A percentile compares a stretch with the other conserved stretches of the same genome.
phyloP scores from a whole-genome alignment of 2,113 vertebrate species.

The Madoqua kirkii region DNA sequence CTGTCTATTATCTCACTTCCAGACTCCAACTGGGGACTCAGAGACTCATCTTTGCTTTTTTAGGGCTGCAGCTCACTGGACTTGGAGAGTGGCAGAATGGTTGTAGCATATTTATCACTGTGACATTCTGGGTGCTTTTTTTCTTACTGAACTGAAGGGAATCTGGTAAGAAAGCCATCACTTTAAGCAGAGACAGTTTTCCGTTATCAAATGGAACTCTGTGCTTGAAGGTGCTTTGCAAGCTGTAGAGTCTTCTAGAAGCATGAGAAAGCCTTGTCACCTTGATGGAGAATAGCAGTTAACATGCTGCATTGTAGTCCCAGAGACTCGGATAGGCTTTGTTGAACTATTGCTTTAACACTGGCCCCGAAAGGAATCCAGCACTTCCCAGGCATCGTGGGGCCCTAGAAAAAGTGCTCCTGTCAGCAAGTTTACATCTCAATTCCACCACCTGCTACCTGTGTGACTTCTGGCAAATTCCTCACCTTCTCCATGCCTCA shows the following conservation, averaged over 20 bases:
- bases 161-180: background rate
- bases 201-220: background rate
- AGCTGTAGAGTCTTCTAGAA: background rate
- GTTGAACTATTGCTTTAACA: background rate
- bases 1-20: background rate
- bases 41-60: background rate
- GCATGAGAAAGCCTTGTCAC: background rate
- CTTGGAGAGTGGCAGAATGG: background rate
- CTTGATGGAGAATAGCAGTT: background rate
- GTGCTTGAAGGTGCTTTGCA: background rate
- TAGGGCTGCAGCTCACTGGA: background rate
- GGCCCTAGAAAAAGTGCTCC: background rate
- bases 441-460: background rate
- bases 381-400: background rate
- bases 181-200: background rate
- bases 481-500: background rate
- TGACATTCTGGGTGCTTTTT: background rate
- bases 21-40: background rate
- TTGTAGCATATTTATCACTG: background rate
- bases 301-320: background rate
- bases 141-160: background rate
- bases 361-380: background rate
- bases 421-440: background rate
- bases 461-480: background rate
- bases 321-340: background rate